Base-by-base conservation (phyloP, 2,888 invertebrate genomes). In the Fragum whitleyi region DNA sequence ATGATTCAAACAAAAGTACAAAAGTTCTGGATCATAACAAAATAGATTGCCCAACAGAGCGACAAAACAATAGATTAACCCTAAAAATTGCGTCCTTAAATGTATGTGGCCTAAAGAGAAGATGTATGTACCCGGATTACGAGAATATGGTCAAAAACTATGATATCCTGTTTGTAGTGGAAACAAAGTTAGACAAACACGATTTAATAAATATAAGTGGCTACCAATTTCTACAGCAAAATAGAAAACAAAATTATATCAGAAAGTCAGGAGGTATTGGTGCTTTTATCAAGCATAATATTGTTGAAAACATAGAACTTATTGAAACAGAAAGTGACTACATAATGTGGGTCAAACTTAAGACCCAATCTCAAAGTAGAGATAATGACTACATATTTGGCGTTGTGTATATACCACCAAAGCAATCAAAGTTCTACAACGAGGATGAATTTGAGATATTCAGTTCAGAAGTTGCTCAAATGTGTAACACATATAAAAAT, bases 221-320 rank as follows among this genome's bases (percentile, higher is more conserved):
- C 39, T 39, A 39, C 39, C 6, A 39, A 39, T 39, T 39, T 14
- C 14, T 39, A 39, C 6, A 14, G 39, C 14, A 39, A 67, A 39
- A 47, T n/a, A 55, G 67, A 39, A 75, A 71, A 14, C 42, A 59
- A 59, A n/a, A n/a, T 39, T 59, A 70, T 36, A 28, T 47, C 2
- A 29, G 68, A 26, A 74, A 68, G 39, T 74, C 68, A 26, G 74
- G 74, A 9, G 67, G 74, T 11, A 55, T 70, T 2, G 70, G 62
- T 3, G 14, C 47, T 47, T 69, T 69, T 61, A 19, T 69, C 1
- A 76, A 70, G 59, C 23, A 69, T 19, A 9, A 39, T 2, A 7
- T 59, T 16, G 14, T 59, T 2, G 21, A 61, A 5, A n/a, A 21
- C 2, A 21, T 28, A 29, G 57, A 61, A 26, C 5, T 42, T n/a